A percentile compares a stretch with the other conserved stretches of the same genome.
These are phyloP conservation scores for Chironomus tentans DNA, from an alignment of 2,888 invertebrate species.

Conservation along the genomic window DNA sequence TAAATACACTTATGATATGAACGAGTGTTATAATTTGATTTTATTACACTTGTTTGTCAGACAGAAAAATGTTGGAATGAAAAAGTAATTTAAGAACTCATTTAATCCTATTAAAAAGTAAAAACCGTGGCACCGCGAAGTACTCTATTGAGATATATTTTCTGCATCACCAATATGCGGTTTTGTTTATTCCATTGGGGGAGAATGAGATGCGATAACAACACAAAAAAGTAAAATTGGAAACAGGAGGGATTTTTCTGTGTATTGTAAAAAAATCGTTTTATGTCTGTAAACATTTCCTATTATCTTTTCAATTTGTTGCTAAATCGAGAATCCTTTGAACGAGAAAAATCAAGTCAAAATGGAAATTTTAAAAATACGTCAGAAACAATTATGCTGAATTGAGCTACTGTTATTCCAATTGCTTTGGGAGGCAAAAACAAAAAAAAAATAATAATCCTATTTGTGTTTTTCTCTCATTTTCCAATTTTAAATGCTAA, in stretches of 20 bases:
- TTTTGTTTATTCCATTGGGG: neutral
- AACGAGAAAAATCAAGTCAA: no score
- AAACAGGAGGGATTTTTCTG: neutral
- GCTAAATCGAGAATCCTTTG: no score
- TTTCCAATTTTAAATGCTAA: no score
- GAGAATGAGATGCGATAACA: no score
- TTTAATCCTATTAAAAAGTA: neutral
- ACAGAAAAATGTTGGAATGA: no score
- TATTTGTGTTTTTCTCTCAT: no score
- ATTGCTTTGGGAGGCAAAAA: no score
- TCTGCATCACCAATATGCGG: neutral
- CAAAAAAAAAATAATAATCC: no score
- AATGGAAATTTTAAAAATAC: neutral
- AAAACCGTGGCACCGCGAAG: neutral
- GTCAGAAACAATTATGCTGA: neutral
- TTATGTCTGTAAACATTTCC: no score
- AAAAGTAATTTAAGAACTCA: conserved; percentile 8
- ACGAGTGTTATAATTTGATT: neutral
- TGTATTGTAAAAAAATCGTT: neutral
- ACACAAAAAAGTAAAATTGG: neutral
- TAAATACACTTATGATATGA: neutral
- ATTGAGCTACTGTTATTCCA: no score
- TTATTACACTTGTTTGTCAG: neutral
- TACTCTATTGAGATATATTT: neutral
- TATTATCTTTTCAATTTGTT: no score